Evolutionary conservation across 2,797 vertebrate genomes (phyloP).

Genomic region (Anguilla pacifica): DNA sequence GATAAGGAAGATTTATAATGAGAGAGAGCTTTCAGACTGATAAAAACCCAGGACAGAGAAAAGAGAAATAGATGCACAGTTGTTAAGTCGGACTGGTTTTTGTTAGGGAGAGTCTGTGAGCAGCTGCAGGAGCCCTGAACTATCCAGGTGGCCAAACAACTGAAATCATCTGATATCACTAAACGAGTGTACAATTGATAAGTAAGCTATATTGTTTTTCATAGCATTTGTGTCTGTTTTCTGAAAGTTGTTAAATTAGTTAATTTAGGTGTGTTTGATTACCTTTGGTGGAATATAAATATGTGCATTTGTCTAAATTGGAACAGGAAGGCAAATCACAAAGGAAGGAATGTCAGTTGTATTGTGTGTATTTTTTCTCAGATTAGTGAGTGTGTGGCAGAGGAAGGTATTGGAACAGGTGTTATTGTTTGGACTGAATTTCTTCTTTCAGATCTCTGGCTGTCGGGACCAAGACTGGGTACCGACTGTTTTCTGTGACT

Average conservation of each 20-base stretch:
- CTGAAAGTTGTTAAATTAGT: not conserved
- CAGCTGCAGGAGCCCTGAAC: not conserved
- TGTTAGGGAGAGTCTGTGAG: conserved; percentile 26
- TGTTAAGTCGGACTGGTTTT: not conserved
- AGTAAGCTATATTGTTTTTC: not conserved
- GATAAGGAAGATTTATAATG: not conserved
- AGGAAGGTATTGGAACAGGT: not conserved
- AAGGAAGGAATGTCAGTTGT: not conserved
- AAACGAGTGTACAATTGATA: not conserved
- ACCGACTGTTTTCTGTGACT: conserved; percentile 89
- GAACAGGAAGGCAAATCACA: not conserved
- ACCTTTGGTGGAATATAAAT: not conserved
- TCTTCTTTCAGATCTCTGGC: conserved; percentile 80
- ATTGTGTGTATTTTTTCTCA: not conserved
- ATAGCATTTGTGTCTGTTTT: not conserved
- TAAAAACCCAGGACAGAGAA: not conserved
- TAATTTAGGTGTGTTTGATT: not conserved
- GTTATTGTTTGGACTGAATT: not conserved
- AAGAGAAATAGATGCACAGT: not conserved
- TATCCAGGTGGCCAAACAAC: conserved; percentile 43
- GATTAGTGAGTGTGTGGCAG: not conserved
- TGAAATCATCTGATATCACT: not conserved
- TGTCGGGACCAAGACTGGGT: conserved; percentile 86
- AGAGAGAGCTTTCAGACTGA: not conserved
- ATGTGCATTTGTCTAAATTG: not conserved